Percentiles rank a stretch among this genome's conserved stretches.
Conservation (phyloP, 2,113 vertebrate species). For the Oxyruncus cristatus region DNA sequence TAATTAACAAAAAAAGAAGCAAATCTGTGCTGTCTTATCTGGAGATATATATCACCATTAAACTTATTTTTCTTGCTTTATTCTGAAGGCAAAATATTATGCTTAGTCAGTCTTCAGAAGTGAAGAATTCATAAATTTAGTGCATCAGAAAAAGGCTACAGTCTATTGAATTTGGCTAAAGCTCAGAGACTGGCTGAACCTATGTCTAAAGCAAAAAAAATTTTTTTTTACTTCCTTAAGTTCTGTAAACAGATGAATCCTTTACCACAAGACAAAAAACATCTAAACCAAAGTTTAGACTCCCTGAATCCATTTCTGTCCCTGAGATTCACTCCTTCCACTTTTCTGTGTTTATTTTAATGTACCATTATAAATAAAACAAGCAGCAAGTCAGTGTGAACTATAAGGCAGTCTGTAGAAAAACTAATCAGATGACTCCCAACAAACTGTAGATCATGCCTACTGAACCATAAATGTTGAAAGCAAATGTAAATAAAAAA, state of each 20-base stretch:
- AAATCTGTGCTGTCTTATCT: background rate
- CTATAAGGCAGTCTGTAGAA: background rate
- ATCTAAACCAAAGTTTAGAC: background rate
- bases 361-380: background rate
- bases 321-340: background rate
- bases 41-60: background rate
- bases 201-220: background rate
- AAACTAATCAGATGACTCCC: background rate
- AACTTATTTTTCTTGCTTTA: background rate
- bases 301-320: background rate
- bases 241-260: background rate
- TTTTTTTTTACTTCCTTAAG: background rate
- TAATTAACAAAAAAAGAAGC: background rate
- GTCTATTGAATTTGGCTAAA: background rate
- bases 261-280: background rate
- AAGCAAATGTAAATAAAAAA: constrained; percentile 63
- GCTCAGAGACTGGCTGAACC: background rate
- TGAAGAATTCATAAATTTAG: background rate
- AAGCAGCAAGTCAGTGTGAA: constrained; percentile 15
- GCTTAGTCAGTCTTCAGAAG: background rate
- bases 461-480: constrained; percentile 28
- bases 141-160: background rate
- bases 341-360: background rate
- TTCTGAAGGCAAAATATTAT: background rate
- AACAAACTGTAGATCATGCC: constrained; percentile 40